phyloP scores from a whole-genome alignment of 2,797 vertebrate species.

The Zalophus californianus region DNA sequence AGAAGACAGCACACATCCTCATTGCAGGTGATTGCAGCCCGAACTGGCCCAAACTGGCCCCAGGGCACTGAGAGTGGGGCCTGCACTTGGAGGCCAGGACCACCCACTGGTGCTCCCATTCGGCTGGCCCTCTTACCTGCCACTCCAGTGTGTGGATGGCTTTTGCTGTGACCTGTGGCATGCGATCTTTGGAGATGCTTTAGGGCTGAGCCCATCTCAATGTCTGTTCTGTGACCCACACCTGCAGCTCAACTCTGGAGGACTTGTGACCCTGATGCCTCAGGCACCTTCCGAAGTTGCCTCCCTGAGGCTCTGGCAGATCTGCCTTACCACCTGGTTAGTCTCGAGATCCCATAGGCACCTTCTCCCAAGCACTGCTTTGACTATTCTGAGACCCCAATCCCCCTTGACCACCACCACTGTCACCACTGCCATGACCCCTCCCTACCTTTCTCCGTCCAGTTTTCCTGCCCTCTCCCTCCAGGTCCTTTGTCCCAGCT shows the following conservation, averaged over 20 bases:
- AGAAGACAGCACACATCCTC: slow-evolving; percentile 88
- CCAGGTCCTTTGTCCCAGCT: background rate
- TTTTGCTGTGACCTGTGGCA: background rate
- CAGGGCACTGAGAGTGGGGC: rapidly evolving
- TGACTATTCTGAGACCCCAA: background rate
- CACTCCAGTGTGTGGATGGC: background rate
- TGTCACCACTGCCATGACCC: background rate
- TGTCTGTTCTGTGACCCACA: background rate
- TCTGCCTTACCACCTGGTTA: slow-evolving; percentile 91
- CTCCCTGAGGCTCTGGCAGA: slow-evolving; percentile 88
- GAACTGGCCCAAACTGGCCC: rapidly evolving
- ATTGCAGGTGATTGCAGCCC: slow-evolving; percentile 86
- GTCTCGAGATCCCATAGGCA: slow-evolving; percentile 26
- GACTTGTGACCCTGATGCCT: slow-evolving; percentile 87
- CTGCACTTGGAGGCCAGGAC: background rate
- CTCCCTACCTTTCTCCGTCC: background rate
- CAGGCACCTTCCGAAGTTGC: slow-evolving; percentile 89
- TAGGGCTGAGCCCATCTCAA: background rate
- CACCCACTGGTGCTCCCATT: background rate
- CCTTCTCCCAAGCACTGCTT: background rate
- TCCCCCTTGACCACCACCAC: background rate
- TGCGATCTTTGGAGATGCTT: background rate
- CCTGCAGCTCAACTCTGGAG: slow-evolving; percentile 87
- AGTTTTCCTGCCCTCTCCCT: background rate
- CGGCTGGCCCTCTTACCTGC: background rate